Evolutionary conservation across 2,888 invertebrate genomes (phyloP).

Genomic region (Meteorus cinctellus): DNA sequence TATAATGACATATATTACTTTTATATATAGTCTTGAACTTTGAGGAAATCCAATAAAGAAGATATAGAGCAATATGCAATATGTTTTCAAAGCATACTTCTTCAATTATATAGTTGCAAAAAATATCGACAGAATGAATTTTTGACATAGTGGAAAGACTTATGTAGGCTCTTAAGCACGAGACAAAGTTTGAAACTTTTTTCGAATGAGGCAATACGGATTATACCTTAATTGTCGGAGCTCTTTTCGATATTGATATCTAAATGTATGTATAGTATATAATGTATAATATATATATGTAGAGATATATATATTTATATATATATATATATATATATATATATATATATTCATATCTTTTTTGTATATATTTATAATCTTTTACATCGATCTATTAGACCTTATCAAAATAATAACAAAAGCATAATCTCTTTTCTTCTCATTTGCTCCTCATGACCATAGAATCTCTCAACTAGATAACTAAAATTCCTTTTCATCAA

Average conservation of each 20-base stretch:
- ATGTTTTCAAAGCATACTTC: not conserved
- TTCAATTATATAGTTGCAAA: not conserved
- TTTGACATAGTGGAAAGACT: not conserved
- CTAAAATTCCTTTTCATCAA: not conserved
- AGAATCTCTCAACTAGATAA: slow-evolving; percentile 24
- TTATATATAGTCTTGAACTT: not conserved
- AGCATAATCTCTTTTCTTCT: not conserved
- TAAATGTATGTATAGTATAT: not conserved
- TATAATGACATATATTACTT: not conserved
- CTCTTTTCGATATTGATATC: not conserved
- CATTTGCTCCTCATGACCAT: slow-evolving; percentile 3
- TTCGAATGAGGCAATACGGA: not conserved
- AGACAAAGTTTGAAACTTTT: not conserved
- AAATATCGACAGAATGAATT: not conserved
- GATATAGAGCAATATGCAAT: not conserved
- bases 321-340: too few relatives aligned
- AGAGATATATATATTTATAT: not conserved
- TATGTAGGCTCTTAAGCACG: not conserved
- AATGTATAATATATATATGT: too few relatives aligned
- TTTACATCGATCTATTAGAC: not conserved
- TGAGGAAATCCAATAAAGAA: not conserved
- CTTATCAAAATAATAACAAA: slow-evolving; percentile 19
- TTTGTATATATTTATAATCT: slow-evolving; percentile 6
- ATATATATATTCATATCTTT: slow-evolving; percentile 10
- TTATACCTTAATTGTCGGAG: not conserved